A percentile compares a stretch with the other conserved stretches of the same genome.
phyloP scores from a whole-genome alignment of 2,797 vertebrate genomes.

The Amphiprion clarkii region DNA sequence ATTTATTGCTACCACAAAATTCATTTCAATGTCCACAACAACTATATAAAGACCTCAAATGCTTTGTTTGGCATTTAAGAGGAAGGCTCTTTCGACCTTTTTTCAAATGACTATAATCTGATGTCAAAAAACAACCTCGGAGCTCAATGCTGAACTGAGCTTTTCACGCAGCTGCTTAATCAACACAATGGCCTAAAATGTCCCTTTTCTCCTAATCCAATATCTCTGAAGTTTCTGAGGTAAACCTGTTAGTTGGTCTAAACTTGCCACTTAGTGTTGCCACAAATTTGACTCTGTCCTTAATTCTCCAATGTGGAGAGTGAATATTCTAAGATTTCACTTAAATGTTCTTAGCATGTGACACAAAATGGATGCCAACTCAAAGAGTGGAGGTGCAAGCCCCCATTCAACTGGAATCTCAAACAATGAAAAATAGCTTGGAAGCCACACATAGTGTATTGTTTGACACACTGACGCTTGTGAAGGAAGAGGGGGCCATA shows the following conservation, averaged over 20 bases:
- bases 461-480: conserved; percentile 71
- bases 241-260: conserved; percentile 80
- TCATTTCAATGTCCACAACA: conserved; percentile 69
- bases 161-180: conserved; percentile 65
- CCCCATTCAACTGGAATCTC: conserved; percentile 63
- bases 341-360: conserved; percentile 73
- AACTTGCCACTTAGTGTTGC: conserved; percentile 80
- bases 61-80: conserved; percentile 68
- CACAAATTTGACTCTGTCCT: conserved; percentile 72
- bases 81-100: conserved; percentile 61
- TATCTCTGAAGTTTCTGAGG: conserved; percentile 74
- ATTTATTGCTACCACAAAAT: conserved; percentile 85
- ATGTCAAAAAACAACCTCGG: conserved; percentile 51
- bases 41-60: conserved; percentile 70
- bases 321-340: conserved; percentile 73
- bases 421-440: conserved; percentile 55
- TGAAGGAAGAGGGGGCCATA: conserved; percentile 51
- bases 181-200: conserved; percentile 61
- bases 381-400: conserved; percentile 49
- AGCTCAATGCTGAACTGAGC: conserved; percentile 50
- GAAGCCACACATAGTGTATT: conserved; percentile 68
- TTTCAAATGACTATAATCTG: conserved; percentile 44
- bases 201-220: conserved; percentile 76
- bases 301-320: conserved; percentile 88
- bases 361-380: conserved; percentile 73